Conservation (phyloP, 1,140 invertebrate species). For the Sinella curviseta region DNA sequence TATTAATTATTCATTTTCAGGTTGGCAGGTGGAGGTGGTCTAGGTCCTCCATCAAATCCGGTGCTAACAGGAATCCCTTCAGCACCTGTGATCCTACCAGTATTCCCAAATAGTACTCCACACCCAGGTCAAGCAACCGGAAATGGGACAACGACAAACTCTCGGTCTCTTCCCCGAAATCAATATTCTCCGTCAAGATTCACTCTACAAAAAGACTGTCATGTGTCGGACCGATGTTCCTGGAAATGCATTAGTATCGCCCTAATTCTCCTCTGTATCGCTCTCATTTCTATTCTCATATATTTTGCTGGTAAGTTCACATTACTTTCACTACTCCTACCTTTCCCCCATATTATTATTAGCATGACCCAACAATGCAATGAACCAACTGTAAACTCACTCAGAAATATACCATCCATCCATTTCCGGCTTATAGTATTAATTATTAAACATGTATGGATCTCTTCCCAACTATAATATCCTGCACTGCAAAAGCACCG, state of each 20-base stretch:
- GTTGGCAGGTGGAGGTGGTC: slow-evolving; percentile 39
- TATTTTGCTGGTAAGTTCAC: slow-evolving; percentile 85
- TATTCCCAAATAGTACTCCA: slow-evolving; percentile 64
- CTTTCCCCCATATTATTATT: neutral
- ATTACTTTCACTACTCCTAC: neutral
- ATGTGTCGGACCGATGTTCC: slow-evolving; percentile 75
- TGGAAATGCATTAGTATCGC: slow-evolving; percentile 92
- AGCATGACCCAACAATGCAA: neutral
- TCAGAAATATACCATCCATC: too few species aligned
- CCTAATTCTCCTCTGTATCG: slow-evolving; percentile 82
- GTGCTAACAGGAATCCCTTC: slow-evolving; percentile 45
- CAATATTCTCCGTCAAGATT: slow-evolving; percentile 83
- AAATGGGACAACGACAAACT: slow-evolving; percentile 60
- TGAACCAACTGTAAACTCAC: neutral
- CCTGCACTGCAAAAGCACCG: too few species aligned
- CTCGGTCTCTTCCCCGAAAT: slow-evolving; percentile 67
- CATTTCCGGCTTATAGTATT: too few species aligned
- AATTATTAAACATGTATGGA: too few species aligned
- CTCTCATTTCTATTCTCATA: slow-evolving; percentile 83
- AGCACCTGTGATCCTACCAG: slow-evolving; percentile 51
- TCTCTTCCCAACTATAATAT: too few species aligned
- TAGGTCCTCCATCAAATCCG: slow-evolving; percentile 38
- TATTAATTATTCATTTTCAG: slow-evolving; percentile 37
- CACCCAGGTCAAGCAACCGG: slow-evolving; percentile 41
- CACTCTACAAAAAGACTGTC: slow-evolving; percentile 88